Percentiles rank a stretch among this genome's conserved stretches.
phyloP scores from a whole-genome alignment of 2,113 vertebrate species.

The Sylvilagus bachmani region DNA sequence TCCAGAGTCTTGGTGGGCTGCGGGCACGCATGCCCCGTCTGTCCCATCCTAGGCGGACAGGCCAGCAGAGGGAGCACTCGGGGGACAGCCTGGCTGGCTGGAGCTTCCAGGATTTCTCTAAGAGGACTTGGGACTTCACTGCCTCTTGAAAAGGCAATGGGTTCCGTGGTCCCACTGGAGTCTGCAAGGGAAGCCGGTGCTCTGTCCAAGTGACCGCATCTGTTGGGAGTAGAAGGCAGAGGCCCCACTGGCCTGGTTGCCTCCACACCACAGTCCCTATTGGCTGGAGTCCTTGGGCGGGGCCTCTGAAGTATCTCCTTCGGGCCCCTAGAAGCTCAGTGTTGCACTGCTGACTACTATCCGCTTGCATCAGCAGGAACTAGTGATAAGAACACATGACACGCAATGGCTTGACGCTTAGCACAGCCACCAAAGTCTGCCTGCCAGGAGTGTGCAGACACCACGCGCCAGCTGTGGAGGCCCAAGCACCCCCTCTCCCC shows the following conservation, averaged over 20 bases:
- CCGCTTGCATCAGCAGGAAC: constrained; percentile 11
- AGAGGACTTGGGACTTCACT: background rate
- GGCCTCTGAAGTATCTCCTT: background rate
- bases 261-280: fast-evolving
- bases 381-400: background rate
- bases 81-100: background rate
- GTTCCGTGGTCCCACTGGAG: background rate
- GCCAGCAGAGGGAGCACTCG: fast-evolving
- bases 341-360: background rate
- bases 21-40: fast-evolving
- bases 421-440: background rate
- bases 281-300: background rate
- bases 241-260: background rate
- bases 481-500: background rate
- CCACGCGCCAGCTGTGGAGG: no score
- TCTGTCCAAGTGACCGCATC: background rate
- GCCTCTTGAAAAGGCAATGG: background rate
- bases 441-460: background rate
- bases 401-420: background rate
- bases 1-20: background rate
- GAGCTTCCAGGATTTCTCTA: background rate
- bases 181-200: background rate
- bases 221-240: background rate
- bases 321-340: background rate
- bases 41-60: no score